phyloP scores from a whole-genome alignment of 2,113 vertebrate species.

The Andinoacara biseriatus region DNA sequence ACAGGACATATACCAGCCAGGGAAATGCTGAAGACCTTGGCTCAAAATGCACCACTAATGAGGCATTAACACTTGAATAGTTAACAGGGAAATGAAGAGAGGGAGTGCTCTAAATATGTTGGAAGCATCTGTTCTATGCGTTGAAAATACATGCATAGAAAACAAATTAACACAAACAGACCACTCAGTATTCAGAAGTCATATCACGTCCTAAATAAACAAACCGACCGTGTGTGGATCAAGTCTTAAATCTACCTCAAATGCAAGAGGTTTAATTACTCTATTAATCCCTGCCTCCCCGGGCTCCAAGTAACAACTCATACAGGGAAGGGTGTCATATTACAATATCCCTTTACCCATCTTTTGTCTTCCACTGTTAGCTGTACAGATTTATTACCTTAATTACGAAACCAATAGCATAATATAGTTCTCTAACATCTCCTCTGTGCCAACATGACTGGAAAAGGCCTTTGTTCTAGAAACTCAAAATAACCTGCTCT shows the following conservation, averaged over 20 bases:
- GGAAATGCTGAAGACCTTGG: slow-evolving; percentile 37
- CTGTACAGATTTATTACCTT: slow-evolving; percentile 68
- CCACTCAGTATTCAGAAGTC: slow-evolving; percentile 42
- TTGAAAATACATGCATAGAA: slow-evolving; percentile 31
- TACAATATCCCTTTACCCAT: slow-evolving; percentile 46
- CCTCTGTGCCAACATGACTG: slow-evolving; percentile 42
- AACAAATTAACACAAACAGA: slow-evolving; percentile 40
- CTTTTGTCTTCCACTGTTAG: slow-evolving; percentile 66
- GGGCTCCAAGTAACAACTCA: slow-evolving; percentile 51
- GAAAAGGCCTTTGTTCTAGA: slow-evolving; percentile 27
- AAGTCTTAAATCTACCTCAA: slow-evolving; percentile 73
- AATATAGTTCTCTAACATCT: slow-evolving; percentile 14
- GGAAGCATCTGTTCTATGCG: slow-evolving; percentile 38
- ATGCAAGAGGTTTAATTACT: slow-evolving; percentile 72
- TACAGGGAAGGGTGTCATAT: slow-evolving; percentile 52
- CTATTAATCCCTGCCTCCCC: slow-evolving; percentile 69
- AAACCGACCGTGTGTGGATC: slow-evolving; percentile 64
- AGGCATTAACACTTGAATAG: slow-evolving; percentile 44
- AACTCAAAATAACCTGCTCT: slow-evolving; percentile 26
- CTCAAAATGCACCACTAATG: slow-evolving; percentile 37
- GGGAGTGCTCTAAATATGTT: slow-evolving; percentile 38
- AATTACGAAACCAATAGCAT: slow-evolving; percentile 62
- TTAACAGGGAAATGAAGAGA: slow-evolving; percentile 20
- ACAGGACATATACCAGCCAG: slow-evolving; percentile 26
- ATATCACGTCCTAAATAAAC: slow-evolving; percentile 64